Percentiles rank a stretch among this genome's conserved stretches.
These are phyloP conservation scores for Eilema griseolum DNA, from an alignment of 2,888 invertebrate genomes.

Conservation along the genomic window DNA sequence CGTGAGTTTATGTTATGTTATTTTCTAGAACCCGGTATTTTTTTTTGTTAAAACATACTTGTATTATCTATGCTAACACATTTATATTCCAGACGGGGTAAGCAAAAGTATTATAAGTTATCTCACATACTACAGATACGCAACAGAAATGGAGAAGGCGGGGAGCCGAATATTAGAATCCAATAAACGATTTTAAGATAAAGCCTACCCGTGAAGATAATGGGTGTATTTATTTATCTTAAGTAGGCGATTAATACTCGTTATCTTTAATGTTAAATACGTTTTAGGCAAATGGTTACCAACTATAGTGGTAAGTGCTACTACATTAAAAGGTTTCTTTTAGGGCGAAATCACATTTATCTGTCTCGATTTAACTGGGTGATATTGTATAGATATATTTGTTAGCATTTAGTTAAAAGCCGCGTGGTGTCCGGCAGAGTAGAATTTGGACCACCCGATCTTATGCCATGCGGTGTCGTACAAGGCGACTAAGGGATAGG, in stretches of 20 bases:
- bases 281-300: conserved; percentile 2
- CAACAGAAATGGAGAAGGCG: neutral
- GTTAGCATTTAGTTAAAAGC: neutral
- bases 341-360: neutral
- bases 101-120: no score
- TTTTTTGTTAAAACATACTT: no score
- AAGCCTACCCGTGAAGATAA: neutral
- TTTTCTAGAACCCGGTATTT: no score
- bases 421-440: no score
- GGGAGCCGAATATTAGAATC: neutral
- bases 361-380: neutral
- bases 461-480: no score
- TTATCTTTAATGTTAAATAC: conserved; percentile 2
- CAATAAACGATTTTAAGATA: neutral
- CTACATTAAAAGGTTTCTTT: conserved; percentile 18
- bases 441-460: no score
- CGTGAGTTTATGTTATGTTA: no score
- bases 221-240: neutral
- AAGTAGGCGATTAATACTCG: neutral
- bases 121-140: neutral
- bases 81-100: no score
- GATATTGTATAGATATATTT: neutral
- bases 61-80: no score
- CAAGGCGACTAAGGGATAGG: no score
- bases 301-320: neutral